Evolutionary conservation across 2,888 invertebrate genomes (phyloP).

Genomic region (Amorpha juglandis): DNA sequence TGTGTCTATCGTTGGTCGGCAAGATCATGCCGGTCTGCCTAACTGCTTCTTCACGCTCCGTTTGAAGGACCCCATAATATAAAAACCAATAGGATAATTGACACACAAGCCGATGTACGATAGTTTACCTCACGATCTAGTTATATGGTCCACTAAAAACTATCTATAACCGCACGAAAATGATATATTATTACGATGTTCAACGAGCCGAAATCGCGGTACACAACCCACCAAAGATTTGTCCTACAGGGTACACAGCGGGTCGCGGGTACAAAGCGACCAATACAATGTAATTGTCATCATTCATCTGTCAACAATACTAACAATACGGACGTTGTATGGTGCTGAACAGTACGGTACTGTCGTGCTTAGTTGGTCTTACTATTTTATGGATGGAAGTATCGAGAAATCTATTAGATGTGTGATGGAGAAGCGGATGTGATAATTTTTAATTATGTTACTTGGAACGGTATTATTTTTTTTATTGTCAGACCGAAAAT

Average conservation of each 20-base stretch:
- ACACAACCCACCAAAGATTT: slow-evolving; percentile 53
- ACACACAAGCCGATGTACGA: too few relatives aligned
- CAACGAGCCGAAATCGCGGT: slow-evolving; percentile 41
- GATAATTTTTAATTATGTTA: too few relatives aligned
- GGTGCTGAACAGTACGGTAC: slow-evolving; percentile 18
- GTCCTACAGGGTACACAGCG: slow-evolving; percentile 51
- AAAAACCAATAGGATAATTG: too few relatives aligned
- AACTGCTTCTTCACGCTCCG: too few relatives aligned
- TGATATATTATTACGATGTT: neutral
- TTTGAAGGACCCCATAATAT: too few relatives aligned
- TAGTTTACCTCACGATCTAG: too few relatives aligned
- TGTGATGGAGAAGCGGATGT: too few relatives aligned
- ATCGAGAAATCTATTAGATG: neutral
- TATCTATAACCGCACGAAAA: neutral
- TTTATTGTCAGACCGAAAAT: too few relatives aligned
- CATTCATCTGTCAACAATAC: slow-evolving; percentile 73
- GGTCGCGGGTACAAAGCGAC: slow-evolving; percentile 46
- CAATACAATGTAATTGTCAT: slow-evolving; percentile 79
- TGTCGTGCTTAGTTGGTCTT: neutral
- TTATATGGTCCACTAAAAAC: too few relatives aligned
- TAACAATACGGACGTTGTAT: slow-evolving; percentile 45
- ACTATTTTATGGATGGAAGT: neutral
- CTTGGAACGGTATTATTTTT: too few relatives aligned
- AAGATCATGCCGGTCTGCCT: too few relatives aligned
- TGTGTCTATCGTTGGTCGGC: too few relatives aligned